Evolutionary conservation across 2,888 invertebrate genomes (phyloP).

Genomic region (Dexiosoma caninum): DNA sequence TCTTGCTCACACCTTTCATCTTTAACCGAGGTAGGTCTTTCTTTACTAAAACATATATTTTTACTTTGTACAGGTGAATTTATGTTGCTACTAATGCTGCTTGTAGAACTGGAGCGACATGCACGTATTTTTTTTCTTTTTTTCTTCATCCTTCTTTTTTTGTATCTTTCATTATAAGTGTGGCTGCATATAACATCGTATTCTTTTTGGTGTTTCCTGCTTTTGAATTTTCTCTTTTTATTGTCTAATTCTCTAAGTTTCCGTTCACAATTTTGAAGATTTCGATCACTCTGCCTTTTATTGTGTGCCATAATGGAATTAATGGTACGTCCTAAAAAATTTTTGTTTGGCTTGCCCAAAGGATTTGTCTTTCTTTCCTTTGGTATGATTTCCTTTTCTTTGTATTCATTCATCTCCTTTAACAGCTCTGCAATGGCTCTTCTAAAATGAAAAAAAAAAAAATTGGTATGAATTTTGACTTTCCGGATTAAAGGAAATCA

Average conservation of each 20-base stretch:
- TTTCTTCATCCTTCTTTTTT: conserved; percentile 45
- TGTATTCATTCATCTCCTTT: conserved; percentile 64
- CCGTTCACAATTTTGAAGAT: conserved; percentile 66
- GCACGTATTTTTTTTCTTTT: conserved; percentile 24
- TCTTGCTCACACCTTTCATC: conserved; percentile 35
- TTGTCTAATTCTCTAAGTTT: conserved; percentile 71
- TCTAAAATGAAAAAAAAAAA: conserved; percentile 52
- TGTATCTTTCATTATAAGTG: conserved; percentile 10
- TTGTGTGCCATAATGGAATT: conserved; percentile 71
- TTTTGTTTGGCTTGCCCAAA: conserved; percentile 71
- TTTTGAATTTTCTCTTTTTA: conserved; percentile 56
- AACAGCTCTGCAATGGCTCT: conserved; percentile 71
- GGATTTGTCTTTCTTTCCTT: conserved; percentile 72
- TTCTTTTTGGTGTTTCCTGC: conserved; percentile 23
- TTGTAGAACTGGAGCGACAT: conserved; percentile 18
- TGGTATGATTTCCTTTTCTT: conserved; percentile 8
- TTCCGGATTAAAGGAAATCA: too few relatives aligned
- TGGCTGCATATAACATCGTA: conserved; percentile 39
- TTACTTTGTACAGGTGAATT: conserved; percentile 29
- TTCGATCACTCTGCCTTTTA: conserved; percentile 67
- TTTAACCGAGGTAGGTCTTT: background rate
- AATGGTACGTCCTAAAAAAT: conserved; percentile 72
- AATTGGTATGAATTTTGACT: too few relatives aligned
- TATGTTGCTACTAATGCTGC: conserved; percentile 39
- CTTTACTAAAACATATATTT: background rate